Conservation (phyloP, 2,797 vertebrate genomes). For the Dipus sagitta region DNA sequence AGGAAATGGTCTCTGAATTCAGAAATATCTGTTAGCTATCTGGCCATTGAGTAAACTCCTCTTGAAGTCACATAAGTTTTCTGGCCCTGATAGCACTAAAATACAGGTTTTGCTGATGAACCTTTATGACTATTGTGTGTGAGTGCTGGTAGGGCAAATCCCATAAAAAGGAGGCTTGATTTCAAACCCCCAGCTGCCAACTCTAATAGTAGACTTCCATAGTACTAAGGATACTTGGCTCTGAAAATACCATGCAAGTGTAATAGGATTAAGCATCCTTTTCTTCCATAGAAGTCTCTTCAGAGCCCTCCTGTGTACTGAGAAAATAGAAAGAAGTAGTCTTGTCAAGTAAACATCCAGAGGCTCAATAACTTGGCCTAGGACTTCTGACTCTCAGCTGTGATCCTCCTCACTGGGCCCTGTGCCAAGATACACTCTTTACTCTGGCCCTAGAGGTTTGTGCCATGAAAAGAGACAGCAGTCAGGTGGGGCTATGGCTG, state of each 20-base stretch:
- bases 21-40: constrained; percentile 4
- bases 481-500: background rate
- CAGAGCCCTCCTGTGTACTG: background rate
- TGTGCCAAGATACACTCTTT: background rate
- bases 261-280: background rate
- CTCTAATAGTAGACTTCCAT: background rate
- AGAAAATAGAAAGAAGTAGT: background rate
- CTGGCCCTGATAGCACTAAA: background rate
- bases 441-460: background rate
- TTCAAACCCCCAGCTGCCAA: background rate
- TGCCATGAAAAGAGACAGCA: background rate
- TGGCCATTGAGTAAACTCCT: background rate
- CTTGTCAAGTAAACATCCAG: background rate
- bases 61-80: constrained; percentile 14
- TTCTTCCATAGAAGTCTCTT: constrained; percentile 27
- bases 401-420: background rate
- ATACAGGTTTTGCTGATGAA: background rate
- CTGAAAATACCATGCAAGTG: background rate
- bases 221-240: background rate
- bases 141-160: background rate
- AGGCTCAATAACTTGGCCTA: background rate
- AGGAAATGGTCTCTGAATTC: background rate
- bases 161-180: background rate
- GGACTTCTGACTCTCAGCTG: background rate
- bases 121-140: background rate